Evolutionary conservation across 1,140 invertebrate genomes (phyloP).

Genomic region (Rhysida immarginata): DNA sequence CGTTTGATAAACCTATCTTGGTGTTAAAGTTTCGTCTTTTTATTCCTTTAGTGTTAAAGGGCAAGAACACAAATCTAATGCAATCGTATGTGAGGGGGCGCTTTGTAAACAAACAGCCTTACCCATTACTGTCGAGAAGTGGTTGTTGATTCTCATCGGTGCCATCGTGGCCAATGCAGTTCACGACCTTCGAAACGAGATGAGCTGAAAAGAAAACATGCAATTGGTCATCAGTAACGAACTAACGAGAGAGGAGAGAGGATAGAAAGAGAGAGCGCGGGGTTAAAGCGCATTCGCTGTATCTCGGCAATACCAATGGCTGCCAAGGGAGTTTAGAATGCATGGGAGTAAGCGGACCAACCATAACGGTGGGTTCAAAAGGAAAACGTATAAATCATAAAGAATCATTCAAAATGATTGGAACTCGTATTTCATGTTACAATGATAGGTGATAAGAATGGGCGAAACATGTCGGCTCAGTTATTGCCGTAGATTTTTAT

Average conservation of each 20-base stretch:
- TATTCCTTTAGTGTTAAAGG: background rate
- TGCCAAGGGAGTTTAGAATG: background rate
- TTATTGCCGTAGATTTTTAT: no score
- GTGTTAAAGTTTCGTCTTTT: background rate
- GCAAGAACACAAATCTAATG: background rate
- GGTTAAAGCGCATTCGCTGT: background rate
- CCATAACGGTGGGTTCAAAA: background rate
- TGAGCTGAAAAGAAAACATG: conserved; percentile 37
- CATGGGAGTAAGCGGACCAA: background rate
- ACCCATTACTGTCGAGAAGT: conserved; percentile 46
- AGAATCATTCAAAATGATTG: no score
- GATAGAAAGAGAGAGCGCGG: background rate
- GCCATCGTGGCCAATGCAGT: conserved; percentile 56
- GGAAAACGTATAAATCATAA: no score
- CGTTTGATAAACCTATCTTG: no score
- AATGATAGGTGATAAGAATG: no score
- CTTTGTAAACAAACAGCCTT: conserved; percentile 4
- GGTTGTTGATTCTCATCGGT: conserved; percentile 49
- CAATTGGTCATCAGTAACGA: conserved; percentile 14
- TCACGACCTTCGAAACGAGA: conserved; percentile 50
- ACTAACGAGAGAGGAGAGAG: background rate
- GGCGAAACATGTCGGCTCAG: no score
- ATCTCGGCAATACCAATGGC: background rate
- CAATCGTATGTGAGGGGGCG: no score
- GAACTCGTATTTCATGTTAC: no score